phyloP scores from a whole-genome alignment of 2,797 vertebrate species.

The Sciurus carolinensis region DNA sequence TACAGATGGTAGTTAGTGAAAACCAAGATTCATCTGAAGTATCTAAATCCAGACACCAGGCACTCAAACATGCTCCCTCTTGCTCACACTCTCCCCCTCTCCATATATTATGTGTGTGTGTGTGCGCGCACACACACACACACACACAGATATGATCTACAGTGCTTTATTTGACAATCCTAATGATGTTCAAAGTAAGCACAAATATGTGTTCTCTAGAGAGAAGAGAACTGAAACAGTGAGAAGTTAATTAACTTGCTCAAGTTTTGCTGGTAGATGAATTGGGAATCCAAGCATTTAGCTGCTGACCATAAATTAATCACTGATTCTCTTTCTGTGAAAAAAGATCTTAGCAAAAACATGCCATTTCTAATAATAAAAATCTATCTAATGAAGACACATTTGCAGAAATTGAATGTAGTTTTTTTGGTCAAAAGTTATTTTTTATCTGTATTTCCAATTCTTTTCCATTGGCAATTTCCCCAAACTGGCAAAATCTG shows the following conservation, averaged over 20 bases:
- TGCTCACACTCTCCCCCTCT: neutral
- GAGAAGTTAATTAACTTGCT: neutral
- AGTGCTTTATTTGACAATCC: neutral
- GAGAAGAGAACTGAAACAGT: constrained; percentile 12
- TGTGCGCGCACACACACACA: neutral
- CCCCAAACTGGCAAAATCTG: neutral
- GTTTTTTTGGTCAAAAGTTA: neutral
- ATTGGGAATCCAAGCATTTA: neutral
- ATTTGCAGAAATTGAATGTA: constrained; percentile 32
- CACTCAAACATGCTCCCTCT: neutral
- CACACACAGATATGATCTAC: neutral
- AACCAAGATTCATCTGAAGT: constrained; percentile 1
- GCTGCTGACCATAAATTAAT: neutral
- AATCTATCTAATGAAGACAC: neutral
- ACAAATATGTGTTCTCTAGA: constrained; percentile 10
- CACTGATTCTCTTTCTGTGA: neutral
- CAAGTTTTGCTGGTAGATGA: neutral
- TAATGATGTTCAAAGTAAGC: constrained; percentile 6
- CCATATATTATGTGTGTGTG: too few species aligned
- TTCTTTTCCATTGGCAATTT: constrained; percentile 17
- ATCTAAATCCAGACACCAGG: neutral
- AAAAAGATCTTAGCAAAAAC: constrained; percentile 33
- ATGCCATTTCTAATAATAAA: constrained; percentile 48
- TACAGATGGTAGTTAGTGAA: neutral
- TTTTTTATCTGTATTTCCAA: neutral